A percentile compares a stretch with the other conserved stretches of the same genome.
phyloP scores from a whole-genome alignment of 1,140 invertebrate genomes.

The Bradynema listronoti region DNA sequence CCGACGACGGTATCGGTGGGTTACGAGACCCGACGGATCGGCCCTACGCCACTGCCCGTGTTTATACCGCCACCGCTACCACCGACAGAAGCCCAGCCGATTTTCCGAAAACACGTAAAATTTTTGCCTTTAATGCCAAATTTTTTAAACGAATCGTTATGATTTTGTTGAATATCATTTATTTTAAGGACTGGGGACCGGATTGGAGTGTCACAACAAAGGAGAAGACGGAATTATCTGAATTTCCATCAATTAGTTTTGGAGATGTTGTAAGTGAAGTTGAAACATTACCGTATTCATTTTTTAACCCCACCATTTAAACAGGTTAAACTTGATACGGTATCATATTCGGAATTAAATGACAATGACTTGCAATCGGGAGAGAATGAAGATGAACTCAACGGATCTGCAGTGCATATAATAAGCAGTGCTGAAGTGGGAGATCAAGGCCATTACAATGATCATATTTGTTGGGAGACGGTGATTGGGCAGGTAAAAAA shows the following conservation, averaged over 20 bases:
- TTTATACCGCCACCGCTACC: slow-evolving; percentile 24
- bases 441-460: slow-evolving; percentile 26
- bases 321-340: too few species aligned
- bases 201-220: slow-evolving; percentile 11
- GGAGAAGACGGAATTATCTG: background rate
- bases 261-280: slow-evolving; percentile 1
- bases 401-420: too few species aligned
- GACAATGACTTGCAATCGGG: too few species aligned
- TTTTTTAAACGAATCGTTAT: background rate
- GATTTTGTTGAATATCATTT: slow-evolving; percentile 1
- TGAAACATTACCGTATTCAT: too few species aligned
- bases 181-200: slow-evolving; percentile 19
- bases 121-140: too few species aligned
- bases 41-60: slow-evolving; percentile 36
- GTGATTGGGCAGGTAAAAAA: slow-evolving; percentile 79
- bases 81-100: slow-evolving; percentile 8
- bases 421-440: too few species aligned
- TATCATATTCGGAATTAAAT: too few species aligned
- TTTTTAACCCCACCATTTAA: too few species aligned
- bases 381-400: too few species aligned
- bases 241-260: slow-evolving; percentile 1
- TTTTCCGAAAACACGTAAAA: slow-evolving; percentile 21
- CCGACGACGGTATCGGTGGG: background rate
- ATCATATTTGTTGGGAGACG: slow-evolving; percentile 84
- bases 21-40: slow-evolving; percentile 47